A percentile compares a stretch with the other conserved stretches of the same genome.
These are phyloP conservation scores for Ophion ellenae DNA, from an alignment of 2,888 invertebrate genomes.

Conservation along the genomic window DNA sequence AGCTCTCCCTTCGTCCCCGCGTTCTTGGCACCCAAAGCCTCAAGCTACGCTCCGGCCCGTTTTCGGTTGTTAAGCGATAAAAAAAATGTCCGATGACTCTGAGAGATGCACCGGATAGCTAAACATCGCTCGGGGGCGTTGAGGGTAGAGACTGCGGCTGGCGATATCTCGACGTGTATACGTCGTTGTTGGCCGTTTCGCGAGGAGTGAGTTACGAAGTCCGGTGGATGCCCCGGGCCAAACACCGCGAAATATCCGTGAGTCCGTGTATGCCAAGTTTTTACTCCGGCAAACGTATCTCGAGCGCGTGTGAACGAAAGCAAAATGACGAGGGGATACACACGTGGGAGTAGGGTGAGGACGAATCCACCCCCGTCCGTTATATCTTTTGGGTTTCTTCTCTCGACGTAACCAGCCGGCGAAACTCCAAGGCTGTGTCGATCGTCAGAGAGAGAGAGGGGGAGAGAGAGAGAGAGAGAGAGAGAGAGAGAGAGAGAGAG, in stretches of 20 bases:
- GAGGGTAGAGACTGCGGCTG: slow-evolving; percentile 30
- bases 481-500: neutral
- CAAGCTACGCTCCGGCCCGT: neutral
- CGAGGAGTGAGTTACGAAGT: slow-evolving; percentile 69
- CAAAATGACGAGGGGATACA: slow-evolving; percentile 43
- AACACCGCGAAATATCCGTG: slow-evolving; percentile 39
- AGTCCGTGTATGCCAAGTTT: slow-evolving; percentile 49
- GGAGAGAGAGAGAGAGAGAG: neutral
- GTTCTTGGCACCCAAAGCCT: slow-evolving; percentile 19
- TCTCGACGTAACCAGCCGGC: slow-evolving; percentile 39
- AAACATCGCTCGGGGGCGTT: slow-evolving; percentile 67
- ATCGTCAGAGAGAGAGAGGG: slow-evolving; percentile 35
- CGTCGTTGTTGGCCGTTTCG: slow-evolving; percentile 47
- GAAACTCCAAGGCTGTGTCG: slow-evolving; percentile 35
- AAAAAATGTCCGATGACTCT: slow-evolving; percentile 52
- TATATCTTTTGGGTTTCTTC: slow-evolving; percentile 53
- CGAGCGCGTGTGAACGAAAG: slow-evolving; percentile 60
- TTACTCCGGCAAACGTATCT: slow-evolving; percentile 47
- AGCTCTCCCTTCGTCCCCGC: slow-evolving; percentile 1
- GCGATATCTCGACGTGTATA: slow-evolving; percentile 61
- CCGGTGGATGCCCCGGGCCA: slow-evolving; percentile 45
- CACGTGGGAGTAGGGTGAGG: slow-evolving; percentile 1
- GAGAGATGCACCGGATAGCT: slow-evolving; percentile 63
- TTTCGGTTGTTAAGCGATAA: slow-evolving; percentile 61
- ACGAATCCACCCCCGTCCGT: slow-evolving; percentile 57